Evolutionary conservation across 1,140 invertebrate species (phyloP).

Genomic region (Amphibalanus amphitrite): DNA sequence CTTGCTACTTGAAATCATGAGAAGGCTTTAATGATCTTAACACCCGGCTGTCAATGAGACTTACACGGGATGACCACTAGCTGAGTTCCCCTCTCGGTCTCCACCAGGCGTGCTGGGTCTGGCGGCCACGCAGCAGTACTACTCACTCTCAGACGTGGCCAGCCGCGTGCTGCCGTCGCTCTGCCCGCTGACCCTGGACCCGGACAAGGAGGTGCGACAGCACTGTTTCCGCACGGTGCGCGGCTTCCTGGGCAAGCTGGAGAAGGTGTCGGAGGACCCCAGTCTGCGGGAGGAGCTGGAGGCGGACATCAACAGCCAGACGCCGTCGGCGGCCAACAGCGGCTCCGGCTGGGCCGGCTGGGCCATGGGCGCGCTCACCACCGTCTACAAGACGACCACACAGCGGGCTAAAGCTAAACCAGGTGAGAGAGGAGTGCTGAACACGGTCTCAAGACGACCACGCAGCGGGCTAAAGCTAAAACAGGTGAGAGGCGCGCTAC

Average conservation of each 20-base stretch:
- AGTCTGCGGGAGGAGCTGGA: constrained; percentile 57
- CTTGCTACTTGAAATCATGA: too few species aligned
- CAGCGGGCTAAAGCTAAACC: neutral
- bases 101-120: constrained; percentile 61
- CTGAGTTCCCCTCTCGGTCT: too few species aligned
- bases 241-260: constrained; percentile 87
- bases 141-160: constrained; percentile 68
- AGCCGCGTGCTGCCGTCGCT: constrained; percentile 68
- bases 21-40: too few species aligned
- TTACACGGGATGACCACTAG: too few species aligned
- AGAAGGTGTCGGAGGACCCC: constrained; percentile 95
- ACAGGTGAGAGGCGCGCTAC: too few species aligned
- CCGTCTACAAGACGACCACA: constrained; percentile 4
- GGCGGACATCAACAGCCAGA: neutral
- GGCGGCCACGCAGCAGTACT: constrained; percentile 91
- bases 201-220: constrained; percentile 84
- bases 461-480: neutral
- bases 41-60: too few species aligned
- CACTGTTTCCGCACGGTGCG: constrained; percentile 83
- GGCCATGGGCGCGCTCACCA: neutral
- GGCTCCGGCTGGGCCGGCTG: too few species aligned
- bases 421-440: too few species aligned
- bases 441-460: too few species aligned
- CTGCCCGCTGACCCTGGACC: constrained; percentile 66
- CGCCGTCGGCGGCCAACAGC: too few species aligned